Evolutionary conservation across 2,113 vertebrate genomes (phyloP).

Genomic region (Suricata suricatta): DNA sequence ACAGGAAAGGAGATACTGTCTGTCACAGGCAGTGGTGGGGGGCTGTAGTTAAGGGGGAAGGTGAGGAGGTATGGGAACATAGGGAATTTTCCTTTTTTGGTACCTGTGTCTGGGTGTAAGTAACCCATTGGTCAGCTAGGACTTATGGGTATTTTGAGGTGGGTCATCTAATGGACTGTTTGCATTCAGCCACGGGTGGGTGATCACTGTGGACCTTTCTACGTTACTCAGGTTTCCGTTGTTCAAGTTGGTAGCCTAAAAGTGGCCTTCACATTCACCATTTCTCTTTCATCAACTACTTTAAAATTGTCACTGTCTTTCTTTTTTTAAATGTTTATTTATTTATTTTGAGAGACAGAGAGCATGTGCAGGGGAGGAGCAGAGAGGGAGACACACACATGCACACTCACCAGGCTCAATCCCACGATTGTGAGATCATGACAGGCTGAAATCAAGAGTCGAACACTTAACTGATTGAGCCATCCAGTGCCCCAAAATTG

Average conservation of each 20-base stretch:
- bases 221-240: neutral
- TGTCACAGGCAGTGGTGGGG: neutral
- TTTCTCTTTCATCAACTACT: conserved; percentile 28
- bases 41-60: neutral
- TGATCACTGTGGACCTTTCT: neutral
- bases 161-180: neutral
- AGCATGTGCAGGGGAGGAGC: neutral
- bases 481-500: neutral
- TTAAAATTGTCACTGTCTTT: neutral
- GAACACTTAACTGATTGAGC: neutral
- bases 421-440: neutral
- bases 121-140: neutral
- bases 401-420: neutral
- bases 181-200: neutral
- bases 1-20: neutral
- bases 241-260: neutral
- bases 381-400: neutral
- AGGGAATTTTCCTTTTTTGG: neutral
- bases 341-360: neutral
- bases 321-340: neutral
- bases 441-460: neutral
- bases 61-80: neutral
- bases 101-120: neutral
- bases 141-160: neutral
- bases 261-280: neutral